Evolutionary conservation across 2,888 invertebrate species (phyloP), one percentile per base, ranked within the genome.

Genomic region (Enchytraeus crypticus): DNA sequence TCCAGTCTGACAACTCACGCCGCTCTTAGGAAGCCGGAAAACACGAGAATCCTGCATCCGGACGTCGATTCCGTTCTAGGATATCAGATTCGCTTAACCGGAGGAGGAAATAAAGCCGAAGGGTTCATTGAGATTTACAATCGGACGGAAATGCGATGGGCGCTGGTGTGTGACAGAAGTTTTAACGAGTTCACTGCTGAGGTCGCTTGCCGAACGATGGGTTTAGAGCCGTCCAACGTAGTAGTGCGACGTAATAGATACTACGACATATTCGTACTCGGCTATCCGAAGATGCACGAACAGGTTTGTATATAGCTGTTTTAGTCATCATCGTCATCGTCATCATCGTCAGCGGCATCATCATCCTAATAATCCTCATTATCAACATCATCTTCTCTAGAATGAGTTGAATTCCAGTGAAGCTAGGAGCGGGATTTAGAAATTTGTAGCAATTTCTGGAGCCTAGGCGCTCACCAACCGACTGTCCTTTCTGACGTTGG

Each of bases 61-160:
- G 49, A 57, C 32, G 27, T 57, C 14, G 11, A 38, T 34, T n/a
- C 55, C 3, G 34, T 27, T 34, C 43, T 54, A 4, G 60, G 60
- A 27, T 60, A 55, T 51, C 57, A 57, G 45, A 54, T 74, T 59
- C 83, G 92, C 61, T 81, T 92, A 5, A 90, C 89, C 72, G 89
- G 89, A 47, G 87, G 87, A 51, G 82, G 83, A 61, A 87, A 86
- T 72, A 89, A 88, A 57, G 79, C 82, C 33, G 78, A 88, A 83
- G 96, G 96, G 4, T 97, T 95, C 73, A 79, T 97, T 64, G 93
- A 97, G 81, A 88, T 93, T 74, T 97, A 89, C 76, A 99, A 98
- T 74, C 85, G 84, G 69, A 97, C 98, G 2, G 93, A 95, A 0
- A 82, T 91, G 23, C 93, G 96, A 74, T 96, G 95, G 92, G 89